Evolutionary conservation across 2,888 invertebrate genomes (phyloP).

Genomic region (Yponomeuta cagnagella): DNA sequence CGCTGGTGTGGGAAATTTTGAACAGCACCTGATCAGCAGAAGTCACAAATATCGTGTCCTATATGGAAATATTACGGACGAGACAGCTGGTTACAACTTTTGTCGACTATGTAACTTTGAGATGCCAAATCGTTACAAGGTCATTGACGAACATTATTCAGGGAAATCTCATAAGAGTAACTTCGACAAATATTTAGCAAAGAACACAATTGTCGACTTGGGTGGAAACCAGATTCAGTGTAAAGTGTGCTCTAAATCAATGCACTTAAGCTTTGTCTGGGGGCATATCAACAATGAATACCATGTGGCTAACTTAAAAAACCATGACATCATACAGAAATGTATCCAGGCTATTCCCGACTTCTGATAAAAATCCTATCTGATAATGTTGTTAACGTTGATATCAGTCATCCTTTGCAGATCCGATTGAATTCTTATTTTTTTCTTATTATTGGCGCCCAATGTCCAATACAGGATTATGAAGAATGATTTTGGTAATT

Average conservation of each 20-base stretch:
- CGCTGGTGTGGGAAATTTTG: not conserved
- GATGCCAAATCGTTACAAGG: not conserved
- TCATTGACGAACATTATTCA: not conserved
- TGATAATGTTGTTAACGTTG: no score
- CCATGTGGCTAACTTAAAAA: not conserved
- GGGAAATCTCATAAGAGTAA: not conserved
- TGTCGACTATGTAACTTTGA: not conserved
- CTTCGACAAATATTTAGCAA: not conserved
- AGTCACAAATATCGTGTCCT: not conserved
- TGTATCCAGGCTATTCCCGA: no score
- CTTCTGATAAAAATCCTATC: no score
- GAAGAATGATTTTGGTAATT: slow-evolving; percentile 3
- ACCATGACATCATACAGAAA: no score
- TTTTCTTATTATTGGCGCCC: no score
- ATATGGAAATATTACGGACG: not conserved
- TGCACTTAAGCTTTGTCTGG: not conserved
- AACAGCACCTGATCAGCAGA: not conserved
- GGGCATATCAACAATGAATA: not conserved
- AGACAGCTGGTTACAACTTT: not conserved
- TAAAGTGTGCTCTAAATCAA: not conserved
- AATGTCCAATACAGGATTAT: no score
- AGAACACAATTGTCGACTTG: not conserved
- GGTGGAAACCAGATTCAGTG: not conserved
- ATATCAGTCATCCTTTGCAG: no score
- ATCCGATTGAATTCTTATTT: no score